phyloP scores from a whole-genome alignment of 1,140 invertebrate genomes.

The Pantala flavescens region DNA sequence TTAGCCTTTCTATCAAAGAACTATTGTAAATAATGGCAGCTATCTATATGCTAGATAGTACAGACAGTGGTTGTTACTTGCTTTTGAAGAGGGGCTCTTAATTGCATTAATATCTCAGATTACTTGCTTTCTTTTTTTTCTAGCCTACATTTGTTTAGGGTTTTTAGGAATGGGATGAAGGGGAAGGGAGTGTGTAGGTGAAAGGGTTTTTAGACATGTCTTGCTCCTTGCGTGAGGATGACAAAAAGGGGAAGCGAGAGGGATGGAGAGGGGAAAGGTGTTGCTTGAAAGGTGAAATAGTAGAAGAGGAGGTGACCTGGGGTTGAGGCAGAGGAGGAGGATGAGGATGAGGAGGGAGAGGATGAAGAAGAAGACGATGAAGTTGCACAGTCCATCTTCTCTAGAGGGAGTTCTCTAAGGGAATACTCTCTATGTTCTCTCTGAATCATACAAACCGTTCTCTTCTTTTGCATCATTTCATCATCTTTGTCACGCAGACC shows the following conservation, averaged over 20 bases:
- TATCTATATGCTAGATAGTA: no score
- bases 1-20: no score
- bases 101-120: neutral
- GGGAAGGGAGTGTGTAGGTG: neutral
- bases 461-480: slow-evolving; percentile 74
- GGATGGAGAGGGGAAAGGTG: neutral
- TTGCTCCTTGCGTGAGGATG: neutral
- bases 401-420: slow-evolving; percentile 64
- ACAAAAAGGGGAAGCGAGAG: neutral
- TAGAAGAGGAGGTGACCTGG: neutral
- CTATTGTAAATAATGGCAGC: no score
- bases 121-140: neutral
- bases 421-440: slow-evolving; percentile 67
- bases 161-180: neutral
- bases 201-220: neutral
- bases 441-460: slow-evolving; percentile 63
- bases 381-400: slow-evolving; percentile 60
- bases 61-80: no score
- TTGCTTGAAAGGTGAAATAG: neutral
- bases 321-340: neutral
- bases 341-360: neutral
- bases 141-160: neutral
- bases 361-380: neutral
- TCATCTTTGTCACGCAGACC: slow-evolving; percentile 65
- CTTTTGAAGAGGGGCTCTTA: no score